Conservation (phyloP, 30 jellyfish, hydroid and myxozoan genomes). For the Rhopilema esculentum region DNA sequence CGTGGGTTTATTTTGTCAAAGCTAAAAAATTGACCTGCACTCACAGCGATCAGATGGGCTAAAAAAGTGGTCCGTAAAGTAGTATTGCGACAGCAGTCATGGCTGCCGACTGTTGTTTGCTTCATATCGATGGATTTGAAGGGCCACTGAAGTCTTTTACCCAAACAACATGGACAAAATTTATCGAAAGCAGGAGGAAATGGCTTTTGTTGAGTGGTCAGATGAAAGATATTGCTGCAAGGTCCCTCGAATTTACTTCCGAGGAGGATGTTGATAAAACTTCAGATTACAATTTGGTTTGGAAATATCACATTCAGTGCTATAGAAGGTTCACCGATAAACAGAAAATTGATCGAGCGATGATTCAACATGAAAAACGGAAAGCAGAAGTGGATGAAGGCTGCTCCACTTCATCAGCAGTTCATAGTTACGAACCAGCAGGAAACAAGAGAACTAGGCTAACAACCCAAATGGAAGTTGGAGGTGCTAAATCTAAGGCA, state of each 20-base stretch:
- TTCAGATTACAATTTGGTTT: conserved; percentile 13
- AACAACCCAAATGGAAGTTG: conserved; percentile 16
- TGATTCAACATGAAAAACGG: conserved; percentile 29
- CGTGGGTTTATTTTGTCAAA: conserved; percentile 19
- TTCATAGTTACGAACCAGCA: conserved; percentile 1
- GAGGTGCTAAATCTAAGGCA: conserved; percentile 9
- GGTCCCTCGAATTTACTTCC: conserved; percentile 27
- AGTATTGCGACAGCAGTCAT: conserved; percentile 12
- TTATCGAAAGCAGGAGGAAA: conserved; percentile 31
- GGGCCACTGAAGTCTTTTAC: conserved; percentile 24
- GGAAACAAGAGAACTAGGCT: conserved; percentile 19
- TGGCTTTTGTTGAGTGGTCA: conserved; percentile 38
- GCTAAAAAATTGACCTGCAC: conserved; percentile 28
- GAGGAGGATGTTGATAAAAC: conserved; percentile 24
- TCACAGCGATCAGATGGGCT: neutral
- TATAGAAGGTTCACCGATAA: conserved; percentile 30
- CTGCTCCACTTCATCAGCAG: conserved; percentile 16
- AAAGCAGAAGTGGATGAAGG: conserved; percentile 40
- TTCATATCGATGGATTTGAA: conserved; percentile 31
- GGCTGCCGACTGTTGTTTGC: conserved; percentile 46
- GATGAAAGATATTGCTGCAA: conserved; percentile 28
- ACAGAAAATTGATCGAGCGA: conserved; percentile 29
- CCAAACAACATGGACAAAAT: conserved; percentile 22
- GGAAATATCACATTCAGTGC: conserved; percentile 41
- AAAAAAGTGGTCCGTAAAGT: conserved; percentile 26